Evolutionary conservation across 2,113 vertebrate species (phyloP), one percentile per base, ranked within the genome.

Genomic region (Leptocoma aspasia): DNA sequence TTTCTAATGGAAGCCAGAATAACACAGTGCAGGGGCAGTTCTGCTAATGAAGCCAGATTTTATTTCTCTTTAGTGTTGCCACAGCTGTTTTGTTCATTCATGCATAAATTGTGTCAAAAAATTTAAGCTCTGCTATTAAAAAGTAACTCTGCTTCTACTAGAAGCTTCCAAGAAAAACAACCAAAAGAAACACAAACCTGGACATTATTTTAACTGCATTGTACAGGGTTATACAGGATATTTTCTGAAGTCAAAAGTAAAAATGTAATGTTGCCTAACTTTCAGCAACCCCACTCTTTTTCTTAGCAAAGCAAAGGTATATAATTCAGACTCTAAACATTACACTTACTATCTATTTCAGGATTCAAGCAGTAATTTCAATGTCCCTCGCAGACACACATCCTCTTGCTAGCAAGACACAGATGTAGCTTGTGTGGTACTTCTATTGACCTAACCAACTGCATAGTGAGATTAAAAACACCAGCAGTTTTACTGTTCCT

Each of bases 121-220:
- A 92, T 45, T 33, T 85, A 64, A 82, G 44, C 18, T 82, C 61
- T 63, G 39, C 80, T 72, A 60, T 56, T 66, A 80, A 86, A 90
- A 85, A 92, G 18, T 41, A 78, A 56, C 39, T 75, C 20, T 20
- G n/a, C 53, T 92, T 86, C 44, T n/a, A 44, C 39, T 45, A 83
- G 54, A 28, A 0, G 0, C 17, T 84, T 86, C 84, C 52, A 84
- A 91, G 19, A 81, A 87, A 87, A 83, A 70, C n/a, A 69, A 57
- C 21, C 4, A 33, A 57, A 82, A 79, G 15, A 85, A 86, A 72
- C 13, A 14, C 59, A 73, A 82, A 45, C 3, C 6, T 15, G 2
- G 39, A 53, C 44, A 33, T 17, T 20, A 73, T 9, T 56, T 30
- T 31, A 56, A 61, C 12, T 54, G 85, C 37, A 35, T 7, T 33